Percentiles rank a stretch among this genome's conserved stretches.
Evolutionary conservation across 2,888 invertebrate genomes (phyloP).

Genomic region (Morpho achilles): DNA sequence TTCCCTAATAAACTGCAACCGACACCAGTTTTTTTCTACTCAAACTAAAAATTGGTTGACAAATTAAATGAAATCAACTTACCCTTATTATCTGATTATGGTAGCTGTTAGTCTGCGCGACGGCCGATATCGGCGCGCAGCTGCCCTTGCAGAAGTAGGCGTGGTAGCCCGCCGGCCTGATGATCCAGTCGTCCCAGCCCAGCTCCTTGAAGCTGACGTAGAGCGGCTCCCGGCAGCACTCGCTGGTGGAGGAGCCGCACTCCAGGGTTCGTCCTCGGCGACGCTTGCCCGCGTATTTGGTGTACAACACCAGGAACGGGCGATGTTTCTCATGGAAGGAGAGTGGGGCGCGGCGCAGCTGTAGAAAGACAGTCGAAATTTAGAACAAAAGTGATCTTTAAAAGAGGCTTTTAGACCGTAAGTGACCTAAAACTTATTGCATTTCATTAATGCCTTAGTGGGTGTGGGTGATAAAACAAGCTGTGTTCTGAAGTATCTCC

Average conservation of each 20-base stretch:
- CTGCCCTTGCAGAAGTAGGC: slow-evolving; percentile 93
- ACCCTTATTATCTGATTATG: slow-evolving; percentile 89
- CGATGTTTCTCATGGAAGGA: slow-evolving; percentile 84
- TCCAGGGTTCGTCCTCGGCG: slow-evolving; percentile 82
- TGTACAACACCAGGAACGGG: slow-evolving; percentile 89
- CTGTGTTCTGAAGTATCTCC: no score
- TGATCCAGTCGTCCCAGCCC: slow-evolving; percentile 94
- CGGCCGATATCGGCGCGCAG: slow-evolving; percentile 85
- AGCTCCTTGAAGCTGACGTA: slow-evolving; percentile 91
- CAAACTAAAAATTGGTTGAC: background rate
- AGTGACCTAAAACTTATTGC: no score
- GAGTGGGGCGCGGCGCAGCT: slow-evolving; percentile 82
- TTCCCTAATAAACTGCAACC: no score
- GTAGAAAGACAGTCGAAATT: slow-evolving; percentile 27
- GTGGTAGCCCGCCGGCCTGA: slow-evolving; percentile 89
- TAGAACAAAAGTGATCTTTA: no score
- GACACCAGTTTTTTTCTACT: no score
- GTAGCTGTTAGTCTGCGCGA: slow-evolving; percentile 77
- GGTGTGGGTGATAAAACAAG: no score
- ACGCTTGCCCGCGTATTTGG: slow-evolving; percentile 83
- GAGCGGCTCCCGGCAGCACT: slow-evolving; percentile 90
- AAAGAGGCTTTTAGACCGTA: no score
- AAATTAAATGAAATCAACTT: background rate
- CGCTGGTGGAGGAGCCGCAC: slow-evolving; percentile 82
- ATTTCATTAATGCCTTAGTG: no score